Evolutionary conservation across 2,113 vertebrate genomes (phyloP).

Genomic region (Silurus asotus): DNA sequence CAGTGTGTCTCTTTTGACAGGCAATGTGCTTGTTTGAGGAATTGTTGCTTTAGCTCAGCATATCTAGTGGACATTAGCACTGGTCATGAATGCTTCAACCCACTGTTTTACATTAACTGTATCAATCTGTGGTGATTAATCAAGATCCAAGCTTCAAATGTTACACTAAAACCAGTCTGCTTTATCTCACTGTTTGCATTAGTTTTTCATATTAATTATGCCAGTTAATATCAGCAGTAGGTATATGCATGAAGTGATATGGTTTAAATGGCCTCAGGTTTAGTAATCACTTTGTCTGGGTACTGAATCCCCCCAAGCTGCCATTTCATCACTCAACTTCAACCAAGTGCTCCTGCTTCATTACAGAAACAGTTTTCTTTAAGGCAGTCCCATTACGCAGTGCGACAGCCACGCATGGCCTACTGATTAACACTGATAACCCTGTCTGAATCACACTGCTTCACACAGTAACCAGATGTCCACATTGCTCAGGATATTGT

Average conservation of each 20-base stretch:
- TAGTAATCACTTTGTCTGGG: slow-evolving; percentile 28
- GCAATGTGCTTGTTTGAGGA: slow-evolving; percentile 4
- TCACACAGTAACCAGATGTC: not conserved
- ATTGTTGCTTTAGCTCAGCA: slow-evolving; percentile 4
- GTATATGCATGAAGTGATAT: slow-evolving; percentile 18
- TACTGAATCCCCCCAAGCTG: not conserved
- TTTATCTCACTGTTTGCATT: slow-evolving; percentile 1
- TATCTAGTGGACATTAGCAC: slow-evolving; percentile 14
- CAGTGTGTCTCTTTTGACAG: slow-evolving; percentile 7
- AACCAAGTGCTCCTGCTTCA: slow-evolving; percentile 12
- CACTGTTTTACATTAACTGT: not conserved
- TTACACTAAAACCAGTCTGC: not conserved
- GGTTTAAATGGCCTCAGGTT: slow-evolving; percentile 31
- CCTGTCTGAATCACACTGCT: slow-evolving; percentile 4
- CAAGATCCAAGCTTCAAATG: not conserved
- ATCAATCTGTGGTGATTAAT: not conserved
- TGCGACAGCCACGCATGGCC: not conserved
- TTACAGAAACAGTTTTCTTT: slow-evolving; percentile 25
- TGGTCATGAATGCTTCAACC: slow-evolving; percentile 6
- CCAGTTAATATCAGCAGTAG: slow-evolving; percentile 36
- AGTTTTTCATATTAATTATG: slow-evolving; percentile 42
- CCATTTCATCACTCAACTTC: slow-evolving; percentile 34
- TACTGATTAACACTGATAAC: slow-evolving; percentile 36
- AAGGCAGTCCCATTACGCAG: slow-evolving; percentile 28
- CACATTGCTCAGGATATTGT: not conserved